These are phyloP conservation scores for Notoglanidium macrostoma DNA, from an alignment of 2,797 vertebrate genomes.

Conservation along the genomic window DNA sequence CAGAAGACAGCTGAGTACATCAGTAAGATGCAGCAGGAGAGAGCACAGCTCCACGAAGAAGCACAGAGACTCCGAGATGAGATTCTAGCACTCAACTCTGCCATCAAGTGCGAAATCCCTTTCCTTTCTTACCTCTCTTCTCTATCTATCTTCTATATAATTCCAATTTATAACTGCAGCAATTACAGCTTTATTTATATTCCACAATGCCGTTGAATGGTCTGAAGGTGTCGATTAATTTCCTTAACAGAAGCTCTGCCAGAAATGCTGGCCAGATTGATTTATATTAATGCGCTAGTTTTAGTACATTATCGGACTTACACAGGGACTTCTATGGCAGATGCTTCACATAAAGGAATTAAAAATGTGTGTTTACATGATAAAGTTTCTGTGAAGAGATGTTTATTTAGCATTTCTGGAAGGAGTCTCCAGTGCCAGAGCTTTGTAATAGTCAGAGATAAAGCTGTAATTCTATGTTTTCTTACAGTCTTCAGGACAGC, in stretches of 20 bases:
- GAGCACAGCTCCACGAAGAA: constrained; percentile 89
- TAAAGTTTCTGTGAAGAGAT: no score
- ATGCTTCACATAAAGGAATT: no score
- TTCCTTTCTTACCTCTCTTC: background rate
- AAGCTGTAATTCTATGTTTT: no score
- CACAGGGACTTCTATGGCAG: no score
- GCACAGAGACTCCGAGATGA: constrained; percentile 87
- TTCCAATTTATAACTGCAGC: background rate
- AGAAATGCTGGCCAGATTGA: background rate
- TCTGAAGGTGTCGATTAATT: background rate
- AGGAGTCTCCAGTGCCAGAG: no score
- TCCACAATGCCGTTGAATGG: background rate
- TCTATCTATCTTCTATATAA: background rate
- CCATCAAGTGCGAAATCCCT: constrained; percentile 82
- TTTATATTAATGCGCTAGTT: background rate
- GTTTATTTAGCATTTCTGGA: no score
- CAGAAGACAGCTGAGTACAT: constrained; percentile 97
- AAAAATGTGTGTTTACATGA: no score
- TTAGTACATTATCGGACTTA: no score
- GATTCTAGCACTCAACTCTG: constrained; percentile 87
- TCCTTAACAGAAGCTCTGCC: background rate
- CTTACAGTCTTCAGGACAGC: no score
- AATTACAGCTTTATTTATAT: background rate
- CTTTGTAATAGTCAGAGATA: no score
- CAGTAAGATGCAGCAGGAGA: constrained; percentile 93